phyloP scores from a whole-genome alignment of 2,797 vertebrate genomes.

The Diceros bicornis region DNA sequence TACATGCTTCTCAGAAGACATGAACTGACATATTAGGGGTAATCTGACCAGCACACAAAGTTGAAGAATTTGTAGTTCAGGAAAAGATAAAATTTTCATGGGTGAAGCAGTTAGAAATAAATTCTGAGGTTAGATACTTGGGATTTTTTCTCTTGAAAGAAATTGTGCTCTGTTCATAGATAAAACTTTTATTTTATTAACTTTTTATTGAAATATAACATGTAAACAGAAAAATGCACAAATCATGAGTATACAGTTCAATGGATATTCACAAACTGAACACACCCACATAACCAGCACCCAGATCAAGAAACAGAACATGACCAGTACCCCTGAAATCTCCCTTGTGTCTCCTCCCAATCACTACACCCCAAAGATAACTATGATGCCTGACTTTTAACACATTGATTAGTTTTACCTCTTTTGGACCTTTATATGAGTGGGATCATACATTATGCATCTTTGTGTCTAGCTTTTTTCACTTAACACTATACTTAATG shows the following conservation, averaged over 20 bases:
- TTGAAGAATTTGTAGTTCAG: constrained; percentile 45
- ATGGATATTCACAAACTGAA: constrained; percentile 27
- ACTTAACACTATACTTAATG: constrained; percentile 49
- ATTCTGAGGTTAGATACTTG: constrained; percentile 24
- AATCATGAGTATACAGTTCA: neutral
- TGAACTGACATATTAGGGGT: neutral
- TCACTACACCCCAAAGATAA: neutral
- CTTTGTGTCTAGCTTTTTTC: constrained; percentile 41
- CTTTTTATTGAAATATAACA: constrained; percentile 24
- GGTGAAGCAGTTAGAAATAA: constrained; percentile 61
- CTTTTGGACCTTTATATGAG: neutral
- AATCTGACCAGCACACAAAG: constrained; percentile 49
- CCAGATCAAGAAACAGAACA: constrained; percentile 32
- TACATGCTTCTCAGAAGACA: constrained; percentile 25
- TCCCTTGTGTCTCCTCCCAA: constrained; percentile 4
- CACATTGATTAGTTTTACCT: neutral
- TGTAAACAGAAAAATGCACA: neutral
- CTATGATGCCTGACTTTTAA: constrained; percentile 27
- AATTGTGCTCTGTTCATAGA: constrained; percentile 4
- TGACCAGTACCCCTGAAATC: neutral
- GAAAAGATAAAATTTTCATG: constrained; percentile 22
- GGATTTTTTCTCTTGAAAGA: constrained; percentile 54
- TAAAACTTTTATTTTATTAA: constrained; percentile 26
- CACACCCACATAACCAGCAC: neutral
- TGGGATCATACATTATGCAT: neutral